Conservation (phyloP, 2,113 vertebrate species). For the Capreolus pygargus region DNA sequence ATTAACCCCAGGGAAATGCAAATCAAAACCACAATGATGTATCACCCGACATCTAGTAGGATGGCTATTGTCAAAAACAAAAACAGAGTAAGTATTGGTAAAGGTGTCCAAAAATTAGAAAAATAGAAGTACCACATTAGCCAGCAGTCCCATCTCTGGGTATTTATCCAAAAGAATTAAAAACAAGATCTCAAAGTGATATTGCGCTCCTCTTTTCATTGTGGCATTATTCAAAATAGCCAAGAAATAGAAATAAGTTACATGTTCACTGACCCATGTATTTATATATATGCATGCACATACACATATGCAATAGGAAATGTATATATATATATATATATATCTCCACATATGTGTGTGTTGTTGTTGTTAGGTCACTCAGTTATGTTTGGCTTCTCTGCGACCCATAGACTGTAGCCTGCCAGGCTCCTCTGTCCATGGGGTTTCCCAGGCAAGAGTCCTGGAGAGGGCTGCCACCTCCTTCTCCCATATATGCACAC, state of each 20-base stretch:
- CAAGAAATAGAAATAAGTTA: neutral
- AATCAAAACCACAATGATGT: neutral
- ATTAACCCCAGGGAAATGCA: neutral
- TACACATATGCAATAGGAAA: neutral
- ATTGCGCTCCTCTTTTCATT: neutral
- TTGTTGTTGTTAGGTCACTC: neutral
- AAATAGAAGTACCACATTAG: neutral
- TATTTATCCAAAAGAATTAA: neutral
- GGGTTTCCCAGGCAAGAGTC: neutral
- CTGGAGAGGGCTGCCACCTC: neutral
- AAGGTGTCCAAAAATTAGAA: neutral
- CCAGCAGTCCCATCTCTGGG: neutral
- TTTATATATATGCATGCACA: neutral
- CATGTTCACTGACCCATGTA: neutral
- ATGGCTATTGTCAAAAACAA: neutral
- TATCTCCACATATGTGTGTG: neutral
- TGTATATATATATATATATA: neutral
- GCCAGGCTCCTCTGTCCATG: neutral
- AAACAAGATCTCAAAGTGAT: neutral
- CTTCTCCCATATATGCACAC: neutral
- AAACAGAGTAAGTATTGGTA: neutral
- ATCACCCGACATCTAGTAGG: neutral
- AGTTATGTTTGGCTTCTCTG: neutral
- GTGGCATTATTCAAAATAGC: neutral
- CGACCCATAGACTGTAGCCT: neutral